Evolutionary conservation across 2,888 invertebrate species (phyloP).

Genomic region (Rhaphigaster nebulosa): DNA sequence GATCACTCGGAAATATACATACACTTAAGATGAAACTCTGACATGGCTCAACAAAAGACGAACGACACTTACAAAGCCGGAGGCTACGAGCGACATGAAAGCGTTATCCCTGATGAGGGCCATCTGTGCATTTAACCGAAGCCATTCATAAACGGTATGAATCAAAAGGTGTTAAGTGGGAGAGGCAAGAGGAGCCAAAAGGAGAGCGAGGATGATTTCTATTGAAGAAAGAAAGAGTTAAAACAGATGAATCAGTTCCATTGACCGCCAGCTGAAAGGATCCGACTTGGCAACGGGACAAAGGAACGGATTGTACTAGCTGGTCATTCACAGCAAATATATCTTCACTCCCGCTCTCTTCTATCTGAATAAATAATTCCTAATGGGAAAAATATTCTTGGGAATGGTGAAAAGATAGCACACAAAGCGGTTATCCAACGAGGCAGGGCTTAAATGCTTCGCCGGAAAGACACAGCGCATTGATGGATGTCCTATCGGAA

Average conservation of each 20-base stretch:
- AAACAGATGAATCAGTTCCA: constrained; percentile 56
- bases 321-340: constrained; percentile 52
- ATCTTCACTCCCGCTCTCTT: constrained; percentile 20
- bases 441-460: neutral
- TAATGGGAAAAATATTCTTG: constrained; percentile 41
- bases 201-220: neutral
- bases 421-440: neutral
- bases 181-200: constrained; percentile 30
- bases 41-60: neutral
- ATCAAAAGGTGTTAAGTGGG: constrained; percentile 49
- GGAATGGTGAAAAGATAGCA: neutral
- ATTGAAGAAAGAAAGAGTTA: constrained; percentile 55
- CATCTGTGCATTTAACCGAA: constrained; percentile 3
- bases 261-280: constrained; percentile 41
- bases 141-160: constrained; percentile 34
- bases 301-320: constrained; percentile 52
- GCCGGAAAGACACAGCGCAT: neutral
- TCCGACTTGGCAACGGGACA: constrained; percentile 42
- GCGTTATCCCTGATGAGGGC: neutral
- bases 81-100: neutral
- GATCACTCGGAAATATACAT: neutral
- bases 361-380: constrained; percentile 34
- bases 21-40: neutral
- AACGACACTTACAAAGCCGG: neutral
- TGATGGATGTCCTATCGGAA: neutral